Evolutionary conservation across 1,140 invertebrate species (phyloP).

Genomic region (Phenacoccus solenopsis): DNA sequence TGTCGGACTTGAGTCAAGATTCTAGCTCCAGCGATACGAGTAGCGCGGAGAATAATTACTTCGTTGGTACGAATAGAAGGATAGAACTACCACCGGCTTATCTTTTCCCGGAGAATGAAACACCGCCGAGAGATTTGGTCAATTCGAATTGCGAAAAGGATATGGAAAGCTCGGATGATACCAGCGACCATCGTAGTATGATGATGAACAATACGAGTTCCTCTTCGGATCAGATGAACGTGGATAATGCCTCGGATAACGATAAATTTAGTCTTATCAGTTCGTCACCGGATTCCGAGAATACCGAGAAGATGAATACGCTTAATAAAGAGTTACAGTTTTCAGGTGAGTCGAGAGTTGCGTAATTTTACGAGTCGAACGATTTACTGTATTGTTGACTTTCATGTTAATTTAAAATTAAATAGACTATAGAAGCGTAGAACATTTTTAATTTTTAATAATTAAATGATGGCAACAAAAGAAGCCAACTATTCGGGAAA

Average conservation of each 20-base stretch:
- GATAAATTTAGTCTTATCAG: background rate
- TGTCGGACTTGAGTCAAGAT: constrained; percentile 9
- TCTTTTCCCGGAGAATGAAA: constrained; percentile 60
- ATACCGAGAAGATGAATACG: background rate
- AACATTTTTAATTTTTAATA: no score
- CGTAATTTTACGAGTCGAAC: no score
- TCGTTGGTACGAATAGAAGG: constrained; percentile 41
- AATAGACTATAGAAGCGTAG: no score
- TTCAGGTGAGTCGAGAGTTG: background rate
- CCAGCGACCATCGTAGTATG: background rate
- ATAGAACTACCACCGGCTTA: constrained; percentile 73
- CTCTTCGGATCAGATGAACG: background rate
- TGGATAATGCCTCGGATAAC: background rate
- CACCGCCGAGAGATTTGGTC: constrained; percentile 43
- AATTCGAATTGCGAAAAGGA: constrained; percentile 12
- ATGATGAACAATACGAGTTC: background rate
- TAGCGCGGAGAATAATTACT: constrained; percentile 5
- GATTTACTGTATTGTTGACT: no score
- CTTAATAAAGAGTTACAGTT: background rate
- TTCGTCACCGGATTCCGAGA: background rate
- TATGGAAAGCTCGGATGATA: background rate
- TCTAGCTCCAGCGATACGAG: constrained; percentile 6
- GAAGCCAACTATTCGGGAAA: no score
- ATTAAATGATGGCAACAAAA: no score
- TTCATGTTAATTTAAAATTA: no score